A percentile compares a stretch with the other conserved stretches of the same genome.
Evolutionary conservation across 2,113 vertebrate species (phyloP).

Genomic region (Labeo rohita): DNA sequence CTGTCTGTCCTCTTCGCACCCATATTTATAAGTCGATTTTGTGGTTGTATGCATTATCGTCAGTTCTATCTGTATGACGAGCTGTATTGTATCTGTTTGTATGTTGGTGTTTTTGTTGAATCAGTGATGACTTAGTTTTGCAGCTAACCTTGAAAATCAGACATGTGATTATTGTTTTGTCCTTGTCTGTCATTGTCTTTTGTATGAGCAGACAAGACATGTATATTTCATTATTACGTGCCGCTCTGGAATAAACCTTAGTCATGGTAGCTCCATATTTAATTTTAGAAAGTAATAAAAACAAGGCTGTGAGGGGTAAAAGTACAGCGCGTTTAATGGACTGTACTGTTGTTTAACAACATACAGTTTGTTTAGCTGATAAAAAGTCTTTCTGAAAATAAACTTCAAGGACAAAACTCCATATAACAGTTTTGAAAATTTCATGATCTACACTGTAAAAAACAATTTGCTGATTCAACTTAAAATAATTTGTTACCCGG

Average conservation of each 20-base stretch:
- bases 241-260: background rate
- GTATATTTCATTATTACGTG: background rate
- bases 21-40: constrained; percentile 39
- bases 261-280: background rate
- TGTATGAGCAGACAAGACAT: background rate
- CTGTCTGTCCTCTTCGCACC: constrained; percentile 1
- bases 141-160: constrained; percentile 31
- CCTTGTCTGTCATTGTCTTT: background rate
- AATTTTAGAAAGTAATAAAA: background rate
- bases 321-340: background rate
- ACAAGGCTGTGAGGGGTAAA: no score
- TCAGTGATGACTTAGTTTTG: background rate
- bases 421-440: background rate
- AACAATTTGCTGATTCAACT: no score
- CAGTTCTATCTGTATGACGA: background rate
- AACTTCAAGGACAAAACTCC: background rate
- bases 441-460: background rate
- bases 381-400: background rate
- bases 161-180: background rate
- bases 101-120: constrained; percentile 4
- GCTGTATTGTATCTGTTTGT: background rate
- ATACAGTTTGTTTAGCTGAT: background rate
- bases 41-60: background rate
- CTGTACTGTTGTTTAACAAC: background rate
- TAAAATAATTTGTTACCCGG: no score